Evolutionary conservation across 2,113 vertebrate species (phyloP).

Genomic region (Apteryx mantelli): DNA sequence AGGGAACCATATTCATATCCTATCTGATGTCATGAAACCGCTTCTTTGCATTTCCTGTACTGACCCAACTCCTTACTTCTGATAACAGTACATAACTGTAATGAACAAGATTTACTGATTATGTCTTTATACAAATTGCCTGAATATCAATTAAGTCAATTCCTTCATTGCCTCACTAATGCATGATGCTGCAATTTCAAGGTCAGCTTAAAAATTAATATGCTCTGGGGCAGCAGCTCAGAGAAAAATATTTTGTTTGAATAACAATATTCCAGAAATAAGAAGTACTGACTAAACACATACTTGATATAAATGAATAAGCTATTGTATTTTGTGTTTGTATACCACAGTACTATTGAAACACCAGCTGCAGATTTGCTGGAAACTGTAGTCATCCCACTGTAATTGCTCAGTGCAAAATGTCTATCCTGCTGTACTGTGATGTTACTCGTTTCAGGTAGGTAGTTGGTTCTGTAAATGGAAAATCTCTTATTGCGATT

Average conservation of each 20-base stretch:
- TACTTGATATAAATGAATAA: neutral
- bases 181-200: neutral
- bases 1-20: neutral
- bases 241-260: neutral
- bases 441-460: neutral
- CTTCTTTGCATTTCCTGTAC: neutral
- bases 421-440: neutral
- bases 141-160: neutral
- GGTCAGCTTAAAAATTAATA: neutral
- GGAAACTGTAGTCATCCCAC: neutral
- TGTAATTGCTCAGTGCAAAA: neutral
- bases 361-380: neutral
- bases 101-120: neutral
- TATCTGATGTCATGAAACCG: neutral
- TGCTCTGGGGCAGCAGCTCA: neutral
- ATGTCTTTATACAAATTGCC: neutral
- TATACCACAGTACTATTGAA: neutral
- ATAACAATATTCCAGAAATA: neutral
- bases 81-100: neutral
- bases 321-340: neutral
- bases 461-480: neutral
- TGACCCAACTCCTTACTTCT: neutral
- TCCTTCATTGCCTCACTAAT: neutral
- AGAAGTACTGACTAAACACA: neutral
- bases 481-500: neutral